These are phyloP conservation scores for Lipotes vexillifer DNA, from an alignment of 2,113 vertebrate species.

Conservation along the genomic window DNA sequence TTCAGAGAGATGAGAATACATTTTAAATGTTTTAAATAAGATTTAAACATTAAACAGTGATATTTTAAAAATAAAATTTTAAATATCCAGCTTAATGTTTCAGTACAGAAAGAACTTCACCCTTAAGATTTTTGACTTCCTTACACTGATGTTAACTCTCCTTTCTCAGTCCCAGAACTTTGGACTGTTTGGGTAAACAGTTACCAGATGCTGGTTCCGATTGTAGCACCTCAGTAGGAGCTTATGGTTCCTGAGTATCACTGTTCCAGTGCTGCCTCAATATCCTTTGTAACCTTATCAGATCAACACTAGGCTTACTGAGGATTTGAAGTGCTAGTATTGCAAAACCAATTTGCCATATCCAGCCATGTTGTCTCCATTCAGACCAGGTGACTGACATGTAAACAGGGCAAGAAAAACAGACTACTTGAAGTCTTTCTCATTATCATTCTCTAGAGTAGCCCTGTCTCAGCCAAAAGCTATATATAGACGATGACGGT, in stretches of 20 bases:
- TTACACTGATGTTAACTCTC: neutral
- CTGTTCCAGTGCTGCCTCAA: neutral
- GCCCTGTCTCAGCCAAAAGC: neutral
- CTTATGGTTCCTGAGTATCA: neutral
- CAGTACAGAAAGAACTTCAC: neutral
- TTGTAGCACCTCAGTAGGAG: neutral
- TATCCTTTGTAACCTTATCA: neutral
- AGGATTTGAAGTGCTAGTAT: neutral
- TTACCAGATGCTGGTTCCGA: neutral
- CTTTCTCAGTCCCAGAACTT: neutral
- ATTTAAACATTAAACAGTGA: neutral
- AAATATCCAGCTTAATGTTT: neutral
- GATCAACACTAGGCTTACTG: neutral
- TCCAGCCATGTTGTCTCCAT: neutral
- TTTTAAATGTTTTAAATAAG: neutral
- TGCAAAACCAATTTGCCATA: neutral
- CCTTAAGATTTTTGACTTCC: neutral
- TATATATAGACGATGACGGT: neutral
- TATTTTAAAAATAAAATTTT: neutral
- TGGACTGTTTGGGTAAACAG: neutral
- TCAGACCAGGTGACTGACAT: neutral
- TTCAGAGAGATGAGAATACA: neutral
- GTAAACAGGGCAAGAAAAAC: neutral
- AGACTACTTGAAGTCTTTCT: neutral
- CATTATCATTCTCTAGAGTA: neutral